These are phyloP conservation scores for Melanophora roralis DNA, from an alignment of 2,888 invertebrate species.

Conservation along the genomic window DNA sequence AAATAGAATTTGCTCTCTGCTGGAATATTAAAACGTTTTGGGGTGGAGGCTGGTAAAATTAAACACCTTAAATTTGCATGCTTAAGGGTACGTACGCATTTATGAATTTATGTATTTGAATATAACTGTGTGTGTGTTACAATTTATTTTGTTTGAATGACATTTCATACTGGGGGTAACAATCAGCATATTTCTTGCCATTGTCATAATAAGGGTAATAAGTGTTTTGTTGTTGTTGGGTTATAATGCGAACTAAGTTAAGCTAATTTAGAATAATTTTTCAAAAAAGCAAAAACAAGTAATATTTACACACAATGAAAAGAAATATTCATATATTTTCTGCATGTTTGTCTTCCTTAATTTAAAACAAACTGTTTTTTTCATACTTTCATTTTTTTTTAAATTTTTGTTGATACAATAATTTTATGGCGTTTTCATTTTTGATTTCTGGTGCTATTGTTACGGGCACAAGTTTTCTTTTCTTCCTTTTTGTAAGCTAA, in stretches of 20 bases:
- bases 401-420: neutral
- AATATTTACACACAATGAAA: neutral
- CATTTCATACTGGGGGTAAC: constrained; percentile 42
- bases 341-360: constrained; percentile 50
- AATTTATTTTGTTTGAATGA: constrained; percentile 28
- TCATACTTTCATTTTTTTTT: neutral
- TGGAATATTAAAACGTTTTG: neutral
- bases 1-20: constrained; percentile 8
- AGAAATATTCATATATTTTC: neutral
- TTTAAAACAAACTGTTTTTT: constrained; percentile 48
- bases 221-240: constrained; percentile 48
- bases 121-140: neutral
- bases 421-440: constrained; percentile 21
- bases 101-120: neutral
- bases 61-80: constrained; percentile 31
- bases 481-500: constrained; percentile 35
- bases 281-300: constrained; percentile 48
- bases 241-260: constrained; percentile 53
- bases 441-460: constrained; percentile 1
- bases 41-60: constrained; percentile 7
- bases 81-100: neutral
- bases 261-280: constrained; percentile 61
- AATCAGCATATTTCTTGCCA: constrained; percentile 43
- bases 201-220: constrained; percentile 56
- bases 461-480: constrained; percentile 4